Evolutionary conservation across 2,797 vertebrate species (phyloP), one percentile per base, ranked within the genome.

Genomic region (Rhyacichthys aspro): DNA sequence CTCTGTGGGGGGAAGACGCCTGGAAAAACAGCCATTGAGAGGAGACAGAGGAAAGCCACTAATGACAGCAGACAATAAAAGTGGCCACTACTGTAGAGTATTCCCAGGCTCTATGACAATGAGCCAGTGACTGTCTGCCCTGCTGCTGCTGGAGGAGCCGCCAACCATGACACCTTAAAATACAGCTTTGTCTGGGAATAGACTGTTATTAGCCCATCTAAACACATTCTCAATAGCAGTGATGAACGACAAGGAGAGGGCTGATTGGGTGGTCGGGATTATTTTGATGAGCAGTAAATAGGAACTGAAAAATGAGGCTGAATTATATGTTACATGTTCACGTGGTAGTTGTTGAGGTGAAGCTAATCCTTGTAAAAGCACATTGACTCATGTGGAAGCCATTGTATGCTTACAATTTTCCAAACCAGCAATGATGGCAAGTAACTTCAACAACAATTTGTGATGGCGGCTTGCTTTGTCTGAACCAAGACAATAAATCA

Each of bases 31-130:
- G 83, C 75, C 70, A 78, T 80, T 64, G 68, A 76, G 79, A 76
- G 70, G 82, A 91, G 89, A 88, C 86, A 89, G 83, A 87, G 59
- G 62, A 79, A 90, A 89, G 86, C 89, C 86, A 86, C 86, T 90
- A 90, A 91, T 88, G 84, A 88, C 87, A 89, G 82, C 78, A 82
- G 86, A 87, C 86, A 87, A 83, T 82, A 79, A 83, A 79, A 74
- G 37, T 17, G 72, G 70, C 67, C 74, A 56, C 74, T 70, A 45
- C 52, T 68, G 83, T 39, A 72, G 63, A 48, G 50, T 88, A 85
- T 79, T 83, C 77, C 59, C 78, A 47, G 61, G 55, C 68, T 55
- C 55, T 43, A 60, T 28, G 82, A 86, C 86, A 87, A 70, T 63
- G 57, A 76, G 36, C 47, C 67, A 65, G 81, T 69, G 82, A 56